Conservation (phyloP, 2,888 invertebrate species). For the Myopa tessellatipennis region DNA sequence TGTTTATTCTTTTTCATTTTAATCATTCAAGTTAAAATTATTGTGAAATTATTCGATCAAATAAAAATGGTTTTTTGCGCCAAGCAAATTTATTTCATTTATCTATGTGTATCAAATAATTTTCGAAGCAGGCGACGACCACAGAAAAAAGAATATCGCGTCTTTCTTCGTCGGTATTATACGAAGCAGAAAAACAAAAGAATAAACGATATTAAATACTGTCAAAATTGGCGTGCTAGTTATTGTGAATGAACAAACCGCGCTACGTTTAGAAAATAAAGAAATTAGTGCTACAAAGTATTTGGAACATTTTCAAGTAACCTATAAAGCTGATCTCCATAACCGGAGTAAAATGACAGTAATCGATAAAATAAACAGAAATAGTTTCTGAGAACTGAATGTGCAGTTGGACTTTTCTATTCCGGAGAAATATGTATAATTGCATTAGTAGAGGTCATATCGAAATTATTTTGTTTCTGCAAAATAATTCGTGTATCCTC, state of each 20-base stretch:
- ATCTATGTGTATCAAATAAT: not conserved
- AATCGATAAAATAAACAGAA: too few species aligned
- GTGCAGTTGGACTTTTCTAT: too few species aligned
- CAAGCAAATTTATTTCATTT: not conserved
- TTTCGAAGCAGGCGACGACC: not conserved
- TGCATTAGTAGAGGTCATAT: too few species aligned
- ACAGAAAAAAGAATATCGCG: slow-evolving; percentile 24
- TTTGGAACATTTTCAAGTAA: too few species aligned
- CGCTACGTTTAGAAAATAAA: slow-evolving; percentile 17
- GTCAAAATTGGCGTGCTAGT: slow-evolving; percentile 30
- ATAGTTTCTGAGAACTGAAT: too few species aligned
- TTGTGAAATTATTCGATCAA: not conserved
- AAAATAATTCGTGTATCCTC: too few species aligned
- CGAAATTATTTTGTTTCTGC: too few species aligned
- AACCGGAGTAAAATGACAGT: too few species aligned
- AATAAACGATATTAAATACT: slow-evolving; percentile 18
- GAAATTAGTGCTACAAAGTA: not conserved
- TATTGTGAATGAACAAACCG: slow-evolving; percentile 26
- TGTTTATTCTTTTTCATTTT: slow-evolving; percentile 63
- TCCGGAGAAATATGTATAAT: too few species aligned
- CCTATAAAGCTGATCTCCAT: too few species aligned
- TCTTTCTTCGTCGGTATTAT: slow-evolving; percentile 21
- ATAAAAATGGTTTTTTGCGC: not conserved
- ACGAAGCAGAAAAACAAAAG: slow-evolving; percentile 15
- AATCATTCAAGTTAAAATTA: not conserved